Base-by-base conservation (phyloP, 2,888 invertebrate genomes). In the Halictus quadricinctus region DNA sequence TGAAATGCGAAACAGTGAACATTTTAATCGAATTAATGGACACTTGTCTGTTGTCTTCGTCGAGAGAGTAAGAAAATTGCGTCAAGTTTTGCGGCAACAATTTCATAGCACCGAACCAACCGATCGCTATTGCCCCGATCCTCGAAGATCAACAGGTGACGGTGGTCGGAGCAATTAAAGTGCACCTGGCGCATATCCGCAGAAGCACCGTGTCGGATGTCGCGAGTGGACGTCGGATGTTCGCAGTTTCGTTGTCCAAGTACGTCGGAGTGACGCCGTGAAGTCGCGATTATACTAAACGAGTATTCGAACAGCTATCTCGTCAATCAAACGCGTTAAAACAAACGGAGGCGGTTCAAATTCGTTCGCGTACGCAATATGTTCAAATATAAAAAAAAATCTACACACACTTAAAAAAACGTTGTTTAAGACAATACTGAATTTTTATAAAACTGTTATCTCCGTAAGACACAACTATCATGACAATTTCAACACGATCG, bases 131-230 rank as follows among this genome's bases (percentile, higher is more conserved):
- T 29, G 79, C 64, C 66, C 72, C 81, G 83, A 87, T 88, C 50
- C 25, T 48, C 58, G 64, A 58, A 77, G 79, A 72, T 73, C 66
- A 80, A 83, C 80, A 79, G 79, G 79, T 73, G 83, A 82, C 79
- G 75, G 43, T 80, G 80, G 82, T 69, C 81, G 72, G 18, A 48
- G 72, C 83, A 83, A 84, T 84, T 84, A 84, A 75, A 3, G 25
- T 21, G 54, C 84, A 84, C 75, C 84, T 84, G 84, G 79, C 72
- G 64, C 70, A 41, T 15, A 60, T 78, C 70, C 82, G 74, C 74
- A 60, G 1, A 15, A 36, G 15, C 54, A 43, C 29, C 54, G 36
- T 41, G 70, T 48, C n/a, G 54, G 25, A 81, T 54, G 54, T 66
- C 72, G 46, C 66, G 72, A 69, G 10, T 36, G 18, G 15, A 29